Evolutionary conservation across 2,888 invertebrate genomes (phyloP), one percentile per base, ranked within the genome.

Genomic region (Stenchaetothrips biformis): DNA sequence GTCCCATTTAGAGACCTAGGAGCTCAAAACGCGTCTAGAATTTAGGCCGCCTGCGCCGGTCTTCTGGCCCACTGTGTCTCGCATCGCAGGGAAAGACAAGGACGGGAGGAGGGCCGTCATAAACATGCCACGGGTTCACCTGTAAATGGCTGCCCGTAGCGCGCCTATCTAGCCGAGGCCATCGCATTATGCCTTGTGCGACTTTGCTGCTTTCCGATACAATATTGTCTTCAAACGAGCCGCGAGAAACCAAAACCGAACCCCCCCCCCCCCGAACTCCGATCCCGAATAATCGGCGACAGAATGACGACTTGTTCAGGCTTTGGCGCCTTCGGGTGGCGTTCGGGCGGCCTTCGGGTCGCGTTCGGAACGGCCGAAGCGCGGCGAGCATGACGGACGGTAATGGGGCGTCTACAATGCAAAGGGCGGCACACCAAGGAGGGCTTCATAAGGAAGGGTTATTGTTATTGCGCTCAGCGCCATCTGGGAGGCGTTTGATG

Each of bases 371-470:
- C 6, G 53, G 53, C 49, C 49, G 49, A 11, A 16, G 53, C 53
- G 13, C 53, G 16, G 53, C 53, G 53, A 16, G 53, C 53, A 53
- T 67, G 67, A 67, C 67, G 25, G 25, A 74, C 67, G 25, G 67
- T 74, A 25, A 25, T 74, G 25, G 21, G 11, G 1, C 53, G 53
- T 11, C 53, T 53, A 13, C 16, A 53, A 11, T 25, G 67, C 3
- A 7, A 25, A 8, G 25, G 67, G 67, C 21, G 21, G 67, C 53
- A 21, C 67, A 21, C 67, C 67, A 16, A 11, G 11, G 9, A 67
- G 67, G 67, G 67, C 67, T 67, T 67, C 67, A 67, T 67, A 21
- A 67, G n/a, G 67, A 67, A 67, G 67, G 67, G 67, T 67, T 67
- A 67, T 67, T 67, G 67, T 67, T 67, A 67, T 67, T 67, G 67